Base-by-base conservation (phyloP, 2,888 invertebrate species). In the Tetropium fuscum region DNA sequence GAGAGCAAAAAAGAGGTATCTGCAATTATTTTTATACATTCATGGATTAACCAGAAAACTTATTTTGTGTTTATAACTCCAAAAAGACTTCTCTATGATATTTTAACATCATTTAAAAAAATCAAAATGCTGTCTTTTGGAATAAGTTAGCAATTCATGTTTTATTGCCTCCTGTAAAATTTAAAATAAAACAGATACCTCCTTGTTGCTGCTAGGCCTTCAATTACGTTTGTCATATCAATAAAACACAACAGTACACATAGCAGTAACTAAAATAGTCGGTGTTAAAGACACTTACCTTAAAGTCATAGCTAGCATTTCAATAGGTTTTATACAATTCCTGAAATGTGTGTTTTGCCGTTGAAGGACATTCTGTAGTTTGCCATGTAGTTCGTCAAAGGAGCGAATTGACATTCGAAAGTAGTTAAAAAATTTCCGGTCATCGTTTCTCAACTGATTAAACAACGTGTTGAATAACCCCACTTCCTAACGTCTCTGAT, bases 221-320 rank as follows among this genome's bases (percentile, higher is more conserved):
- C n/a, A n/a, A n/a, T n/a, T n/a, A 27, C n/a, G 27, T n/a, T 27
- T 27, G 27, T 27, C 27, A 27, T 7, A 27, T 27, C 27, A 27
- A 27, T 27, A 27, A 27, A 27, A 27, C 27, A 27, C 27, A 27
- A 27, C 27, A 27, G 27, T 27, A 27, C 27, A 27, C 27, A 27
- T 27, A 27, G 27, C 27, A 27, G 27, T 27, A 27, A 27, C n/a
- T 27, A 27, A 27, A 27, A 7, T 27, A 27, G 27, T 27, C 27
- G 27, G 27, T 27, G 27, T 27, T 27, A 27, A 27, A 27, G 27
- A 27, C 27, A 27, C 27, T 27, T 27, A 27, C 27, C 27, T 27
- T 27, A 27, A 27, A 27, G 27, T 27, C 27, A 27, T 27, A 27
- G 27, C 27, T 27, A 27, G 27, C 27, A 27, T 27, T 27, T 27